Evolutionary conservation across 2,888 invertebrate genomes (phyloP), one percentile per base, ranked within the genome.

Genomic region (Scaptomyza cyrtandrae): DNA sequence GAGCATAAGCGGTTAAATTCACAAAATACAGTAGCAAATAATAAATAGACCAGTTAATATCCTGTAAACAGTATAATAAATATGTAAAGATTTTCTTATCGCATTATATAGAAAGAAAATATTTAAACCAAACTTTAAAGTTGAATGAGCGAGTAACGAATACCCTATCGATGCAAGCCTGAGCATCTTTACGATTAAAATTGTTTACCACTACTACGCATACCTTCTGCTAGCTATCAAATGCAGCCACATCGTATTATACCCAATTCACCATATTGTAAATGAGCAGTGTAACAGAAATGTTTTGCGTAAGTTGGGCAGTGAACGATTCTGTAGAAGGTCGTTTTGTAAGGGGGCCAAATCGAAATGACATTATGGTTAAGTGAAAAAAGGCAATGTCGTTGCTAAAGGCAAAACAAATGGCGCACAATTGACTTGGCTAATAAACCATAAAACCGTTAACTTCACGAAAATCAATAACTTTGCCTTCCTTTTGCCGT

Each of bases 381-480:
- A 80, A 86, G 71, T 77, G 71, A 76, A 86, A 76, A 86, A 78
- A 68, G 71, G 64, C 66, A 50, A 57, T 53, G 31, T 44, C 52
- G 57, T 69, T 55, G 61, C 62, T 56, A 39, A 49, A 60, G 82
- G 82, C 75, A 61, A 74, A 86, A 86, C 86, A 80, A 83, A 88
- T 88, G 84, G 69, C 62, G 37, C 60, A 68, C 78, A 88, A 87
- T 82, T 88, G 80, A 59, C 84, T 83, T 84, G 81, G 75, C 79
- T 86, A 83, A 88, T 83, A 89, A 89, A 86, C 68, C 89, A 81
- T 80, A 83, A 83, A 83, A 77, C 80, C 78, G 79, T 88, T 79
- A 80, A 89, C 80, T 85, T 79, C 75, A 55, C 68, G 75, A 88
- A 86, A 88, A 88, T 89, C 89, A 89, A 89, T 87, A 89, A 72